Evolutionary conservation across 2,113 vertebrate species (phyloP).

Genomic region (Geococcyx californianus): DNA sequence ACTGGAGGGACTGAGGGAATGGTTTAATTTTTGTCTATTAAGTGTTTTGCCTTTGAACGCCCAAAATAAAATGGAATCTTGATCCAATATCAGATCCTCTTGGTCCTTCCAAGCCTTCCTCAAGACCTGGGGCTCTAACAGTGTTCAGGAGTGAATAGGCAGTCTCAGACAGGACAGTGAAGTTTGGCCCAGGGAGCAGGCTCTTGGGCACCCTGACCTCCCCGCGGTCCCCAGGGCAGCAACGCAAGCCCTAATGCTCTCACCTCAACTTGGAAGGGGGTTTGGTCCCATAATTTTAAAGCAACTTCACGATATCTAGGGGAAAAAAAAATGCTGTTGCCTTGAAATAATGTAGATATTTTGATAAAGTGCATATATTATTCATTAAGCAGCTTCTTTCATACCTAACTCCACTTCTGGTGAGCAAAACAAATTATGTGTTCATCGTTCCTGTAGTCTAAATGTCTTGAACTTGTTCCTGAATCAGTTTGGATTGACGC

Average conservation of each 20-base stretch:
- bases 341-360: not conserved
- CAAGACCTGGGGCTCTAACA: not conserved
- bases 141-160: not conserved
- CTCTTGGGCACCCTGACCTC: not conserved
- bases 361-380: not conserved
- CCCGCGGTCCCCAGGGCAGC: not conserved
- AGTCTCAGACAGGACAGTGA: not conserved
- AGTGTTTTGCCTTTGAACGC: not conserved
- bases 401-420: not conserved
- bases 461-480: not conserved
- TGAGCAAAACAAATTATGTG: not conserved
- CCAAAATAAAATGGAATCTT: not conserved
- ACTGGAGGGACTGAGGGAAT: not conserved
- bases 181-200: too few species aligned
- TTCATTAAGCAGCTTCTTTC: not conserved
- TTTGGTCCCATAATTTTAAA: not conserved
- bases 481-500: not conserved
- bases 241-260: accelerated
- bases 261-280: not conserved
- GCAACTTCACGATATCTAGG: not conserved
- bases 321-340: not conserved
- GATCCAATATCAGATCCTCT: not conserved
- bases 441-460: not conserved
- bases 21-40: not conserved
- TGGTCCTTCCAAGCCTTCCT: not conserved